Conservation (phyloP, 1,140 invertebrate species). For the Marisa cornuarietis region DNA sequence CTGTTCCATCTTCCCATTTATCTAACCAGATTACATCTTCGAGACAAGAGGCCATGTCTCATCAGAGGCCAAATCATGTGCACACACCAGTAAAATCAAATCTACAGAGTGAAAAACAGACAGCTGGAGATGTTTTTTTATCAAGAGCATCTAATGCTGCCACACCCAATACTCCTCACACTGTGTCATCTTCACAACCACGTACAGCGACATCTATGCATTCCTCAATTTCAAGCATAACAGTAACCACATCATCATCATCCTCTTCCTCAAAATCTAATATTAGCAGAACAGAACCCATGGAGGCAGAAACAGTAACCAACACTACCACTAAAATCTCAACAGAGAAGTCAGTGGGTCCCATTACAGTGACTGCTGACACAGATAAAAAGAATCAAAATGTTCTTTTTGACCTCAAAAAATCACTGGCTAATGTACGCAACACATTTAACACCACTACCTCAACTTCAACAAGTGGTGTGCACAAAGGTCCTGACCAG, state of each 20-base stretch:
- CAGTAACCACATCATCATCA: constrained; percentile 28
- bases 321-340: background rate
- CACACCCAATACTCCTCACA: too few species aligned
- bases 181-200: too few species aligned
- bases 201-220: constrained; percentile 13
- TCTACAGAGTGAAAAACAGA: too few species aligned
- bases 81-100: too few species aligned
- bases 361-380: constrained; percentile 4
- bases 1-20: background rate
- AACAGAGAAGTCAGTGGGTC: background rate
- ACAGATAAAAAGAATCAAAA: constrained; percentile 4
- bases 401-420: constrained; percentile 25
- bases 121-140: too few species aligned
- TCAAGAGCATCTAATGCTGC: too few species aligned
- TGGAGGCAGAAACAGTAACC: constrained; percentile 8
- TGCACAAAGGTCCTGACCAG: background rate
- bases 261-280: background rate
- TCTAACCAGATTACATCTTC: background rate
- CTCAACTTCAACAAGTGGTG: background rate
- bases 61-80: too few species aligned
- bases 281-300: constrained; percentile 9
- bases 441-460: background rate
- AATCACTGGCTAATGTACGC: constrained; percentile 24
- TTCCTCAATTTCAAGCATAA: constrained; percentile 29
- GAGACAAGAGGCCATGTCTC: too few species aligned